Conservation (phyloP, 1,140 invertebrate genomes). For the Arion vulgaris region DNA sequence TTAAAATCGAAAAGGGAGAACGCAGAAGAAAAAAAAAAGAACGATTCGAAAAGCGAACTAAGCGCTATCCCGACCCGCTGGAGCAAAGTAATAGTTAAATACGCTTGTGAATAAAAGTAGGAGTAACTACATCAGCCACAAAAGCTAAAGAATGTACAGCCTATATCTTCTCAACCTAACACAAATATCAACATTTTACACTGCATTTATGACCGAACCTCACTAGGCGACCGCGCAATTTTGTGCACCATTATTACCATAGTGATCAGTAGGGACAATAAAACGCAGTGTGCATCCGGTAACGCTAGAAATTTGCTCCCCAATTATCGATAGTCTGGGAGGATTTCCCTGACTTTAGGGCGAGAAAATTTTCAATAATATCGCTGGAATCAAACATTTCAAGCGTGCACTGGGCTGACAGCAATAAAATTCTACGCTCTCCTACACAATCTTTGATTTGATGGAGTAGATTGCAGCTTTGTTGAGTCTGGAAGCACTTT, state of each 20-base stretch:
- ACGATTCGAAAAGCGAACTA: too few species aligned
- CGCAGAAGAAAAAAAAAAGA: too few species aligned
- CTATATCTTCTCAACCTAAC: background rate
- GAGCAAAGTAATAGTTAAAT: too few species aligned
- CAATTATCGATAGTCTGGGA: slow-evolving; percentile 16
- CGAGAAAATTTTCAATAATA: slow-evolving; percentile 14
- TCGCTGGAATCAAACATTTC: slow-evolving; percentile 5
- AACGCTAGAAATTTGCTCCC: slow-evolving; percentile 18
- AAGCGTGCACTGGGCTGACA: background rate
- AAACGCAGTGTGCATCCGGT: slow-evolving; percentile 1
- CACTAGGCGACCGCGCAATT: background rate
- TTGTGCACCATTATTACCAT: slow-evolving; percentile 18
- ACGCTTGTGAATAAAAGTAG: too few species aligned
- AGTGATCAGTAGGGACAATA: slow-evolving; percentile 7
- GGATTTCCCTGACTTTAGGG: background rate
- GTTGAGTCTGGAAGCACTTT: slow-evolving; percentile 5
- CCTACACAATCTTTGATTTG: slow-evolving; percentile 11
- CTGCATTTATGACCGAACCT: background rate
- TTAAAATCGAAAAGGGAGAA: too few species aligned
- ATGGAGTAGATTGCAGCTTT: background rate
- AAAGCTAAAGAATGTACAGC: too few species aligned
- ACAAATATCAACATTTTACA: background rate
- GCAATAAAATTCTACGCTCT: slow-evolving; percentile 13
- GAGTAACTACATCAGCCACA: too few species aligned
- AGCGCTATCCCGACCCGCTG: too few species aligned